Evolutionary conservation across 2,113 vertebrate genomes (phyloP).

Genomic region (Paracanthobrama guichenoti): DNA sequence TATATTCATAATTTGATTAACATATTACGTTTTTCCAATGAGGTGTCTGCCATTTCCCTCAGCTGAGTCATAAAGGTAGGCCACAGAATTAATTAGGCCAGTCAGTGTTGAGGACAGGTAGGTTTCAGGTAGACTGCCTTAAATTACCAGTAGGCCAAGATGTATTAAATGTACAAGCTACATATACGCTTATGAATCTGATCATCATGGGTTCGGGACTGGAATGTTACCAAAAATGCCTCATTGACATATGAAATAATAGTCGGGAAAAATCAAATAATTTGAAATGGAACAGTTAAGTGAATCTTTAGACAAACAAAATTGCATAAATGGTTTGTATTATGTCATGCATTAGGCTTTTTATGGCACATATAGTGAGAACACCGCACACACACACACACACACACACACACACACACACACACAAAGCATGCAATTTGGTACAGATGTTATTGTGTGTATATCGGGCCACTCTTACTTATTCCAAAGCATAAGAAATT

Average conservation of each 20-base stretch:
- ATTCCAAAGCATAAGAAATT: neutral
- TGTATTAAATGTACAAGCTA: neutral
- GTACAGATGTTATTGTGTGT: neutral
- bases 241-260: neutral
- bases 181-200: neutral
- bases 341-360: neutral
- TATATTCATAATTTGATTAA: neutral
- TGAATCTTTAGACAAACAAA: neutral
- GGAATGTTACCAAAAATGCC: neutral
- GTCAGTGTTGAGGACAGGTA: conserved; percentile 1
- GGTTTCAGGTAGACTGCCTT: conserved; percentile 18
- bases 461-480: neutral
- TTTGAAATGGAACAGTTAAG: neutral
- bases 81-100: conserved; percentile 23
- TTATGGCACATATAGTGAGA: neutral
- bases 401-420: neutral
- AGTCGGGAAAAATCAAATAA: neutral
- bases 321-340: neutral
- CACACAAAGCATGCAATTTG: neutral
- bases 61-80: conserved; percentile 46
- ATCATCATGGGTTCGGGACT: no score
- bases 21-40: neutral
- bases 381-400: neutral
- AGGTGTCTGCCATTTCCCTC: conserved; percentile 31
- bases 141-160: neutral